Conservation (phyloP, 2,113 vertebrate species). For the Emydura subglobosa region DNA sequence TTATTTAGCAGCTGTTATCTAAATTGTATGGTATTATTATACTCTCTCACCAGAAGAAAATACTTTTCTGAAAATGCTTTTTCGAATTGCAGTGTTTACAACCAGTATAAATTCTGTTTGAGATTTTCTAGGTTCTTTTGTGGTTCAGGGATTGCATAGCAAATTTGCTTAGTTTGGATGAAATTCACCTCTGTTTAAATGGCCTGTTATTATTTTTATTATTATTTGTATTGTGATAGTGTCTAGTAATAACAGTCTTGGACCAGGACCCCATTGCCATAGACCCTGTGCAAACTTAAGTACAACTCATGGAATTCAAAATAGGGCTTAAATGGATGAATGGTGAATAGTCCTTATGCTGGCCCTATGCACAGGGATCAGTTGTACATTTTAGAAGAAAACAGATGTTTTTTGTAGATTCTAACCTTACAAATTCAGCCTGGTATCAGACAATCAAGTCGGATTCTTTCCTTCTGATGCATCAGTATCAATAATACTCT, state of each 20-base stretch:
- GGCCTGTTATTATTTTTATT: neutral
- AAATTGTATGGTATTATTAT: neutral
- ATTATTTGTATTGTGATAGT: neutral
- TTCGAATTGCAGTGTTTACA: neutral
- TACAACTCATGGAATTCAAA: neutral
- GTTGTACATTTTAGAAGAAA: neutral
- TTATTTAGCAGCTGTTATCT: neutral
- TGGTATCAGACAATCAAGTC: neutral
- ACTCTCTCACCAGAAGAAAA: neutral
- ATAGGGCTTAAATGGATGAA: neutral
- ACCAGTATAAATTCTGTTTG: neutral
- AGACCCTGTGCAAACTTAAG: neutral
- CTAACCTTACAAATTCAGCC: neutral
- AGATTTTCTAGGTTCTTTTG: neutral
- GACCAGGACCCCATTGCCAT: neutral
- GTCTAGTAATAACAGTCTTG: neutral
- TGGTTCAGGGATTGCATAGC: neutral
- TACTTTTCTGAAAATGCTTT: neutral
- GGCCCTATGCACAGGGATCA: neutral
- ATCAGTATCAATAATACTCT: neutral
- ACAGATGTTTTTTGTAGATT: neutral
- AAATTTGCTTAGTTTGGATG: neutral
- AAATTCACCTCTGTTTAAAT: neutral
- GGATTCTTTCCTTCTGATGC: neutral
- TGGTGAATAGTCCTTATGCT: neutral